Evolutionary conservation across 2,113 vertebrate genomes (phyloP), one percentile per base, ranked within the genome.

Genomic region (Anhinga rufa): DNA sequence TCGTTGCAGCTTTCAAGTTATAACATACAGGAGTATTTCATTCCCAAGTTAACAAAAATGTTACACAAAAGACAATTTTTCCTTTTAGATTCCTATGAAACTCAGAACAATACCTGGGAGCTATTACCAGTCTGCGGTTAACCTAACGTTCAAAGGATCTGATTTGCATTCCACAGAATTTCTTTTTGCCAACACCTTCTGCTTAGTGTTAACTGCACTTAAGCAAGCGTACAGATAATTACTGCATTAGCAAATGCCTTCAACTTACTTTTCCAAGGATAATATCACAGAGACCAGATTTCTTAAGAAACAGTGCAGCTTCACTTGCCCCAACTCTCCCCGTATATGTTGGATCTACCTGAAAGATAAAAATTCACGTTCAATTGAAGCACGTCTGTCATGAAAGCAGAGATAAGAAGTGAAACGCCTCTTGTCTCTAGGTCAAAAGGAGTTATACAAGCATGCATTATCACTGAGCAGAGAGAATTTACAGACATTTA

Each of bases 291-390:
- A 99, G 98, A 18, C 99, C 99, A 1, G 99, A 99, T 90, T 99
- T 99, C 96, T 99, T 99, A 66, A 99, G 98, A 86, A 99, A 99
- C 72, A 99, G 97, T 0, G 99, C 99, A 51, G 99, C 99, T 96
- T 99, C 99, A 25, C 98, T 98, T 31, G 99, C 99, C 80, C 99
- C 99, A 10, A 99, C 98, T 97, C 99, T 98, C 40, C 99, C 99
- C 1, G 98, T 99, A 42, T 99, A 98, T 10, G 99, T 92, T 29
- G 99, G 99, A 95, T 99, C 99, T 79, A 99, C 99, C 99, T 99
- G 92, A 46, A 95, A 82, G 80, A 87, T 28, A 93, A 57, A 72
- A 87, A 55, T 20, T 6, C 46, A 75, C 36, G 14, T 18, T 52
- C 29, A 71, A 8, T 32, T 74, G 42, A 58, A 92, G 82, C 17